Evolutionary conservation across 2,888 invertebrate genomes (phyloP), one percentile per base, ranked within the genome.

Genomic region (Eupithecia abbreviata): DNA sequence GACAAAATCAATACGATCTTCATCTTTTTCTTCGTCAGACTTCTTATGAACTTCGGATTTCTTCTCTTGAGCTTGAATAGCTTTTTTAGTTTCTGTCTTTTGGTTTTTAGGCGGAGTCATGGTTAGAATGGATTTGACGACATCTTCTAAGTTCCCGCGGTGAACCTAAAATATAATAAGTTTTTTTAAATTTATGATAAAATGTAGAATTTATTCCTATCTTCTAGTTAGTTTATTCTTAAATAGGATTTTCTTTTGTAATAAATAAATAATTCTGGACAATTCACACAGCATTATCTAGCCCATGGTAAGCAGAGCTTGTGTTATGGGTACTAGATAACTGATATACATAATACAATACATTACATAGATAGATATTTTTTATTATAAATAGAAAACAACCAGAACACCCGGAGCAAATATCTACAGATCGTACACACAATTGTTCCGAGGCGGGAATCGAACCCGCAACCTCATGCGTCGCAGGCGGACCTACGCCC

Each of bases 61-160:
- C 81, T 93, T 92, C 58, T 92, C 93, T 68, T 87, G 86, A 13
- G 80, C 75, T 12, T 90, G 87, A 0, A 89, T 83, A 2, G 89
- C 81, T 62, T 90, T 92, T 81, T 93, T 92, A 4, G 82, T 79
- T 41, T 93, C 92, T 18, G 84, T 84, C 82, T 92, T 68, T 68
- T 68, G 67, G 45, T 15, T 93, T 80, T 92, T 93, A 0, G 90
- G 92, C n/a, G 90, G 84, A 6, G 94, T 92, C 93, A 95, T 94
- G 0, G 92, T 87, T n/a, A 93, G 87, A 78, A 93, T 93, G 66
- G 89, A 90, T 84, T 91, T 95, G 58, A 92, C 91, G 79, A 92
- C 91, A 75, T 95, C 94, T 82, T 94, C 92, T 71, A 96, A 86
- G 77, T 95, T 92, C 2, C 96, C 96, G 74, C 96, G 95, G 81